Conservation (phyloP, 2,888 invertebrate genomes). For the Yponomeuta plumbellus region DNA sequence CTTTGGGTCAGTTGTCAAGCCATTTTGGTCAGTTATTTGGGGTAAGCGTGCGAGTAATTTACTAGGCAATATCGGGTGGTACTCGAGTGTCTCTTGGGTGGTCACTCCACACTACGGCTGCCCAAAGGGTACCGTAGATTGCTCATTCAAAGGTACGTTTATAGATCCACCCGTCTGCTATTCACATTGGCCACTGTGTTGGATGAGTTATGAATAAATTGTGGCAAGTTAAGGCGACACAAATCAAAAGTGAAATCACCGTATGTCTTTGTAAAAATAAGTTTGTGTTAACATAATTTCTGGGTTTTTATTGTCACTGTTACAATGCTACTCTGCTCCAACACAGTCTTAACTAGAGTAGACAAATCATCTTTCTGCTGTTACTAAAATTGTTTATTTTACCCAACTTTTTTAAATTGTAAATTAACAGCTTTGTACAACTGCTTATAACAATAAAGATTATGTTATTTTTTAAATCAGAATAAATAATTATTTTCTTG, state of each 20-base stretch:
- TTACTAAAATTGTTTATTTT: too few relatives aligned
- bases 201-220: background rate
- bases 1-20: background rate
- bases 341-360: too few relatives aligned
- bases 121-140: background rate
- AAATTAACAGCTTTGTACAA: too few relatives aligned
- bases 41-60: slow-evolving; percentile 43
- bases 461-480: too few relatives aligned
- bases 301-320: too few relatives aligned
- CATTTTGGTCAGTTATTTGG: background rate
- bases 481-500: too few relatives aligned
- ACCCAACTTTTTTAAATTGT: too few relatives aligned
- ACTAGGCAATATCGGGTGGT: slow-evolving; percentile 44
- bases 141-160: slow-evolving; percentile 1
- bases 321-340: too few relatives aligned
- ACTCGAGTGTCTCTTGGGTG: slow-evolving; percentile 28
- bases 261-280: too few relatives aligned
- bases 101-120: slow-evolving; percentile 24
- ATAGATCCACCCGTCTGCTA: background rate
- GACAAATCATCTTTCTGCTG: too few relatives aligned
- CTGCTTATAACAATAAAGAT: too few relatives aligned
- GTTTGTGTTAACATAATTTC: too few relatives aligned
- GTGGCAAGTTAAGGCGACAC: background rate
- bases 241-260: background rate
- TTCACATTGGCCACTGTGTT: background rate